These are phyloP conservation scores for Leistus spinibarbis DNA, from an alignment of 2,888 invertebrate species.

Conservation along the genomic window DNA sequence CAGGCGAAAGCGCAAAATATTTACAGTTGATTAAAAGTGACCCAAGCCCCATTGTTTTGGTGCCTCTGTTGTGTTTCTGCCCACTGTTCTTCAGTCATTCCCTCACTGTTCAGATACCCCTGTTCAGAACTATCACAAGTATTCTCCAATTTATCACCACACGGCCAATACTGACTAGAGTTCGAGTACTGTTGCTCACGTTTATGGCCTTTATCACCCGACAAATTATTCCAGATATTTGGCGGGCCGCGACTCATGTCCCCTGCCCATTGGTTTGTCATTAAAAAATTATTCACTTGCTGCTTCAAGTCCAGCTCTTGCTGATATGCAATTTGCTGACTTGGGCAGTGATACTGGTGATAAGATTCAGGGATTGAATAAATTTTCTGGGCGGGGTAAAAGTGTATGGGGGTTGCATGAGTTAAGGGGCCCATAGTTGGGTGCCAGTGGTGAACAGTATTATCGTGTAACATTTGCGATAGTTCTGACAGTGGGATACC, in stretches of 20 bases:
- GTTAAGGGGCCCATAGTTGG: conserved; percentile 31
- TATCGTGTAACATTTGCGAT: conserved; percentile 42
- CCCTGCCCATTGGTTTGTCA: conserved; percentile 22
- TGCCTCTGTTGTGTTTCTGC: conserved; percentile 42
- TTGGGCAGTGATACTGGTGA: background rate
- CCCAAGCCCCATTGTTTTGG: conserved; percentile 54
- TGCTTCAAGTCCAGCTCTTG: conserved; percentile 49
- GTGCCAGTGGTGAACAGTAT: background rate
- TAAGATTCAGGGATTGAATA: conserved; percentile 25
- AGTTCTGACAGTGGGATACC: conserved; percentile 51
- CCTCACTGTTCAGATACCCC: conserved; percentile 40
- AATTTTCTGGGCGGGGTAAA: conserved; percentile 23
- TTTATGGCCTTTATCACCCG: background rate
- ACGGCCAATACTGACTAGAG: conserved; percentile 1
- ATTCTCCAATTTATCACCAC: conserved; percentile 10
- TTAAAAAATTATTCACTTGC: conserved; percentile 49
- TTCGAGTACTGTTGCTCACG: conserved; percentile 12
- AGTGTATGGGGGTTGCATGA: background rate
- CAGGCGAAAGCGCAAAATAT: conserved; percentile 52
- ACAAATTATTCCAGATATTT: conserved; percentile 23
- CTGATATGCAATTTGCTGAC: conserved; percentile 13
- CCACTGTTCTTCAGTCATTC: conserved; percentile 41
- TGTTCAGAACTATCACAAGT: conserved; percentile 42
- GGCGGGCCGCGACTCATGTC: conserved; percentile 20
- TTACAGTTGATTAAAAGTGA: conserved; percentile 59